A percentile compares a stretch with the other conserved stretches of the same genome.
Evolutionary conservation across 2,888 invertebrate genomes (phyloP).

Genomic region (Habroteleia sp.): DNA sequence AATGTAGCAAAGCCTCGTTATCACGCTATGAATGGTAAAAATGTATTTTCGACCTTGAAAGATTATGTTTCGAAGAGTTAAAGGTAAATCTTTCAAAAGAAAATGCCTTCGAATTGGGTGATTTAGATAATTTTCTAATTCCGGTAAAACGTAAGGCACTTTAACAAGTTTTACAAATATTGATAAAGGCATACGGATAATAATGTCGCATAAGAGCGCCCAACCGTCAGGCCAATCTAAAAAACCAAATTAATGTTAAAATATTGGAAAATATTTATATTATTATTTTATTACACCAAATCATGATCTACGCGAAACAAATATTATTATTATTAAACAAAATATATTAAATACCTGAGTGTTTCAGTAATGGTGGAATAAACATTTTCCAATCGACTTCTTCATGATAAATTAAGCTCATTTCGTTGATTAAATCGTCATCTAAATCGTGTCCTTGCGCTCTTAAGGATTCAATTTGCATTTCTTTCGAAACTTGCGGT

Average conservation of each 20-base stretch:
- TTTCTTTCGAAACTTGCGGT: constrained; percentile 66
- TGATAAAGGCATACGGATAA: constrained; percentile 87
- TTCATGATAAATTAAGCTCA: constrained; percentile 82
- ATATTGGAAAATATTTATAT: too few relatives aligned
- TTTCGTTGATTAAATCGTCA: constrained; percentile 80
- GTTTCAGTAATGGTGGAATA: constrained; percentile 85
- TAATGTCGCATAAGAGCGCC: constrained; percentile 86
- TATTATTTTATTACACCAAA: too few relatives aligned
- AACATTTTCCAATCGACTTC: constrained; percentile 87
- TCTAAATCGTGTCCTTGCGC: constrained; percentile 73
- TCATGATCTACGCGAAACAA: too few relatives aligned
- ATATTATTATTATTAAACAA: too few relatives aligned
- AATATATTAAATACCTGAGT: constrained; percentile 81
- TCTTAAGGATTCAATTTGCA: constrained; percentile 71
- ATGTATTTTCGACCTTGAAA: constrained; percentile 84
- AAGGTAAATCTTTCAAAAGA: constrained; percentile 84
- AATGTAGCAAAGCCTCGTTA: constrained; percentile 84
- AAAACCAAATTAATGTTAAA: not conserved
- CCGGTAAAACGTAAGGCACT: constrained; percentile 83
- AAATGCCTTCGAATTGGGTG: constrained; percentile 87
- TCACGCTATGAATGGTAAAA: constrained; percentile 82
- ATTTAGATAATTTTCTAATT: constrained; percentile 83
- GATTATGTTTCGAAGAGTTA: constrained; percentile 82
- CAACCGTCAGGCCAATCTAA: constrained; percentile 85
- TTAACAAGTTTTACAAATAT: constrained; percentile 87